Percentiles rank a stretch among this genome's conserved stretches.
Conservation (phyloP, 2,888 invertebrate genomes). For the Latheticus oryzae region DNA sequence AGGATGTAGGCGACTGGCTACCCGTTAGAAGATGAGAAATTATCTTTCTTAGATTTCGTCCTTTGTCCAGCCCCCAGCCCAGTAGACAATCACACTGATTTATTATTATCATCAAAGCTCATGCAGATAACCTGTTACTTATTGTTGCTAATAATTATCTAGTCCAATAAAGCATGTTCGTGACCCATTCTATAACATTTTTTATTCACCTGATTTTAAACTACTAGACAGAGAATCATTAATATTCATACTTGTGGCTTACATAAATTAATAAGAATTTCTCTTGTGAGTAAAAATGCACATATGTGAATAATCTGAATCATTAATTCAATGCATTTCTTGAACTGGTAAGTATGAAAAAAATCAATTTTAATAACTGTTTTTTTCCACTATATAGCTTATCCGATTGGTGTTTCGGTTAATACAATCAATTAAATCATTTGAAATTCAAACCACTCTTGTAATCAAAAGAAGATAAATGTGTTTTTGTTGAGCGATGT, state of each 20-base stretch:
- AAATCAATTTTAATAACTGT: too few species aligned
- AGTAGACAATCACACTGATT: conserved; percentile 61
- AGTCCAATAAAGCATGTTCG: conserved; percentile 57
- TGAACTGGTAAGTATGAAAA: too few species aligned
- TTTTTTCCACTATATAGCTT: too few species aligned
- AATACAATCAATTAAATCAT: background rate
- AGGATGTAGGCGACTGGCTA: conserved; percentile 58
- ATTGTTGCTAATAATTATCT: conserved; percentile 53
- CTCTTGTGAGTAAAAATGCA: conserved; percentile 10
- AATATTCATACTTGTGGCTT: conserved; percentile 11
- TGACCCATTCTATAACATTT: conserved; percentile 47
- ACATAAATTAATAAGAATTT: conserved; percentile 13
- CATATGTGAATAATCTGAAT: conserved; percentile 1
- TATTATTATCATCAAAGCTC: conserved; percentile 48
- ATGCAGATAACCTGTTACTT: conserved; percentile 50
- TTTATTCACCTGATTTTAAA: conserved; percentile 2
- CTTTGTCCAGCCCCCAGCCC: conserved; percentile 54
- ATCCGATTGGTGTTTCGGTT: too few species aligned
- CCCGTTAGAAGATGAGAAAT: conserved; percentile 60
- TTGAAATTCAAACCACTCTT: conserved; percentile 4
- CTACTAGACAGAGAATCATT: conserved; percentile 4
- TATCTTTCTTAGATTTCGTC: conserved; percentile 46
- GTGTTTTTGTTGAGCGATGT: conserved; percentile 1
- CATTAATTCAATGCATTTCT: conserved; percentile 1
- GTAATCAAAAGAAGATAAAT: conserved; percentile 9